These are phyloP conservation scores for Rutilus rutilus DNA, from an alignment of 2,113 vertebrate genomes.

Conservation along the genomic window DNA sequence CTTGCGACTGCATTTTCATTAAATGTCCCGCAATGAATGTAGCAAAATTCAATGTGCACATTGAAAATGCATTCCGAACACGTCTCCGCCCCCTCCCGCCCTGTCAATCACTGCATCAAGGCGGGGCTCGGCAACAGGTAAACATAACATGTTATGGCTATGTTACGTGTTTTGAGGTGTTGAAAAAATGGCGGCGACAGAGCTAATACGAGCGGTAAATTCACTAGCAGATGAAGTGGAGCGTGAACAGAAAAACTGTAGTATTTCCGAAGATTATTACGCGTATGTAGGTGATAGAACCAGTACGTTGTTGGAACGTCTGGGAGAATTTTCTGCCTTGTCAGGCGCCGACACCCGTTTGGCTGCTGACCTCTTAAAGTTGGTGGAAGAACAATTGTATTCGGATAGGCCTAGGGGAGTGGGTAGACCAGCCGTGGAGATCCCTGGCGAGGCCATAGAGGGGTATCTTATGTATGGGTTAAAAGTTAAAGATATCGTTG, in stretches of 20 bases:
- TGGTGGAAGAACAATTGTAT: neutral
- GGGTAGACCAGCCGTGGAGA: neutral
- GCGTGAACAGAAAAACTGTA: neutral
- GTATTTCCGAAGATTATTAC: neutral
- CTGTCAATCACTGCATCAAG: no score
- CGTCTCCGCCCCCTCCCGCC: no score
- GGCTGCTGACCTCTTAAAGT: neutral
- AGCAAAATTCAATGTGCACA: no score
- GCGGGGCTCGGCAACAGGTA: no score
- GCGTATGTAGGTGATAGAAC: neutral
- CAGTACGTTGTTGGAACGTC: neutral
- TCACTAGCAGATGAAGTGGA: no score
- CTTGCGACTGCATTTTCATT: no score
- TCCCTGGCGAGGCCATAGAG: neutral
- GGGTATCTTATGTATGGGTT: slow-evolving; percentile 4
- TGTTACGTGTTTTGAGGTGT: no score
- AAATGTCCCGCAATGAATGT: no score
- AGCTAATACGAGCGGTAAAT: no score
- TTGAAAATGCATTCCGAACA: no score
- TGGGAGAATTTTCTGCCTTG: neutral
- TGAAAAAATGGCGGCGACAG: no score
- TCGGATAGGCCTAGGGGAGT: neutral
- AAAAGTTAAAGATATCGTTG: neutral
- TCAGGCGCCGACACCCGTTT: neutral
- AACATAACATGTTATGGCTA: no score